Base-by-base conservation (phyloP, 2,888 invertebrate genomes). In the Drosophila engyochracea region DNA sequence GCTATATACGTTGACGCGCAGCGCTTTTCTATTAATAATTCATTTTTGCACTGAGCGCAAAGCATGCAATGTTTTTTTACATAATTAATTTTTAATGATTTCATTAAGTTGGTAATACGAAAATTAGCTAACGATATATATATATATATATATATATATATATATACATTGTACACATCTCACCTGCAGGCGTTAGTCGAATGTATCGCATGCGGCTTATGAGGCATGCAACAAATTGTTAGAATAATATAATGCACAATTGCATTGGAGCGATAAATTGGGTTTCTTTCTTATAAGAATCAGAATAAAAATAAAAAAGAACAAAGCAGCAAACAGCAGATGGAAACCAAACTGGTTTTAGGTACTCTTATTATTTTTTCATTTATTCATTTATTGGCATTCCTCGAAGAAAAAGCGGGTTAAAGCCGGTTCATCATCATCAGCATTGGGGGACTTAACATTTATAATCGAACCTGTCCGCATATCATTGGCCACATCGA, bases 151-250 rank as follows among this genome's bases (percentile, higher is more conserved):
- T 57, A 75, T 64, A 71, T 59, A 62, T 61, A 25, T 61, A 64
- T 60, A 22, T 14, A 14, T 1, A 22, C 47, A 47, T 22, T 47
- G 22, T 16, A 33, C 33, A 12, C 33, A 22, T 64, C 68, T 68
- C 68, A 67, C 72, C 55, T 82, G 30, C 19, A 64, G 60, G 33
- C 54, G 63, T 51, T 64, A 76, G 80, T 76, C 66, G 76, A 76
- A 68, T 67, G 70, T 73, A 73, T 83, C 54, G 88, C 88, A 80
- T 85, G 83, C 68, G 85, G 81, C 74, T 74, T 74, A 85, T 88
- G 89, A 72, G 85, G 81, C 85, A 72, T 81, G 70, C 77, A 72
- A 66, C 37, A 41, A n/a, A 57, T 22, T 58, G 39, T 31, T 28
- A 67, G 41, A 44, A 33, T 30, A 47, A 61, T 58, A 68, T 55